Percentiles rank a stretch among this genome's conserved stretches.
These are phyloP conservation scores for Sphaerodactylus townsendi DNA, from an alignment of 2,113 vertebrate species.

Conservation along the genomic window DNA sequence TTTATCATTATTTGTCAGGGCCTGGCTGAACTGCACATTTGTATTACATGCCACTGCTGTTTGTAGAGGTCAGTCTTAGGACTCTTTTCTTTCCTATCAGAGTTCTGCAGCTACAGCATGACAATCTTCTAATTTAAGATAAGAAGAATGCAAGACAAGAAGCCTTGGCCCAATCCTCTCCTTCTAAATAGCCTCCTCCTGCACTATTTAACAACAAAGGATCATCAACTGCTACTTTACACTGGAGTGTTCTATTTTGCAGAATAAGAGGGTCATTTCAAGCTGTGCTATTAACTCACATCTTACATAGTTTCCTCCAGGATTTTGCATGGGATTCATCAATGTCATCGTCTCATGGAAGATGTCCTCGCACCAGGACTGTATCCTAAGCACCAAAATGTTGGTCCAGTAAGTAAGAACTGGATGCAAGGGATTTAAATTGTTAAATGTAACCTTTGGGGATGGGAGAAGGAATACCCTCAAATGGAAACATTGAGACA, in stretches of 20 bases:
- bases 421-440: background rate
- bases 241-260: background rate
- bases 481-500: background rate
- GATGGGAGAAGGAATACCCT: too few species aligned
- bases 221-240: background rate
- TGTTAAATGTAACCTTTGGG: background rate
- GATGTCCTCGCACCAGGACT: too few species aligned
- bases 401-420: background rate
- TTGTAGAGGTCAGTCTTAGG: slow-evolving; percentile 25
- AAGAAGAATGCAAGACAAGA: slow-evolving; percentile 35
- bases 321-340: background rate
- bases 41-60: background rate
- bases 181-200: background rate
- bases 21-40: slow-evolving; percentile 8
- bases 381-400: background rate
- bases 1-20: slow-evolving; percentile 16
- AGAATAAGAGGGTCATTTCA: background rate
- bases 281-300: background rate
- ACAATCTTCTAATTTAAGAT: slow-evolving; percentile 39
- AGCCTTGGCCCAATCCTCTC: slow-evolving; percentile 29
- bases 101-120: fast-evolving
- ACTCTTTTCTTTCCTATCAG: slow-evolving; percentile 13
- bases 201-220: background rate
- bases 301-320: background rate
- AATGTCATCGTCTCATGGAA: too few species aligned